phyloP scores from a whole-genome alignment of 2,113 vertebrate genomes.

The Oreochromis niloticus region DNA sequence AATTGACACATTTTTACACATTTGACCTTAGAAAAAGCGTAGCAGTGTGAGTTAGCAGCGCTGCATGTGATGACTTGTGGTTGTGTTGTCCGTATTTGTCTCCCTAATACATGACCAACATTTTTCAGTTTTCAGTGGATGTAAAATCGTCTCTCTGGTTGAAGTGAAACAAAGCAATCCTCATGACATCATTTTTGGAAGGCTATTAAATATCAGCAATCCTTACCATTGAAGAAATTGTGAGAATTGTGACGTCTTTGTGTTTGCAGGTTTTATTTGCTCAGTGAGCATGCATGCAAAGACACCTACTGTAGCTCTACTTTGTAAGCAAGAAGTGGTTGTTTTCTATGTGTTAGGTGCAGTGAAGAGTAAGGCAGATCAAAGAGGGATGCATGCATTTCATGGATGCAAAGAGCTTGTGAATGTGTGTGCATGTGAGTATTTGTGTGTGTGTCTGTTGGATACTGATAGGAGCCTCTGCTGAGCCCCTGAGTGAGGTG shows the following conservation, averaged over 20 bases:
- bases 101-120: neutral
- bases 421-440: neutral
- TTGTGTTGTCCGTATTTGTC: neutral
- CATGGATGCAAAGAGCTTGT: conserved; percentile 1
- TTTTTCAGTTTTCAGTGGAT: neutral
- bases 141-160: neutral
- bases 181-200: neutral
- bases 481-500: conserved; percentile 42
- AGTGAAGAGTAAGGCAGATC: neutral
- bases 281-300: neutral
- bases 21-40: conserved; percentile 29
- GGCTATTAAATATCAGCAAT: neutral
- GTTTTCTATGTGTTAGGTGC: neutral
- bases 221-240: neutral
- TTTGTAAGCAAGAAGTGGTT: neutral
- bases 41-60: neutral
- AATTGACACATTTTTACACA: conserved; percentile 44
- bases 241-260: neutral
- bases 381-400: conserved; percentile 23
- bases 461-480: conserved; percentile 37
- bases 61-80: neutral
- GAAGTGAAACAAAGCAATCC: neutral
- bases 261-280: neutral
- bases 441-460: conserved; percentile 5
- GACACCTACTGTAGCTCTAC: neutral